phyloP scores from a whole-genome alignment of 2,797 vertebrate species.

The Acestrorhynchus altus region DNA sequence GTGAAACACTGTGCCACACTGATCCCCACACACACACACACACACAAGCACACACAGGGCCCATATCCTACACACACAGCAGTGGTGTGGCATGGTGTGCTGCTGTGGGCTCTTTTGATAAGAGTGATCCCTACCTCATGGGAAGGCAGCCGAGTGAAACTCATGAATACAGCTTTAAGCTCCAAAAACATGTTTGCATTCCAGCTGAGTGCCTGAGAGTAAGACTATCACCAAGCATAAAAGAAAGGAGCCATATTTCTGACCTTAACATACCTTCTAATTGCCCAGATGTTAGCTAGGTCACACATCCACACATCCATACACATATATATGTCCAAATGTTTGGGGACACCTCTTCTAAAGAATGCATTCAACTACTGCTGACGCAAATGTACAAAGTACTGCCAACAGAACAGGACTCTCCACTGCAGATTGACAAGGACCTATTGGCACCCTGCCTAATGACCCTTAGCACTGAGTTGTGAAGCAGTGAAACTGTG shows the following conservation, averaged over 20 bases:
- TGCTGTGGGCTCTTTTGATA: conserved; percentile 62
- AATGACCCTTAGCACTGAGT: no score
- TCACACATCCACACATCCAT: background rate
- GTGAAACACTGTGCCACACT: conserved; percentile 42
- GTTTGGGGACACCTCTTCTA: no score
- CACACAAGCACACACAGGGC: no score
- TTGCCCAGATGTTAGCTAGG: background rate
- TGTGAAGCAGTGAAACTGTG: no score
- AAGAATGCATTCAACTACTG: no score
- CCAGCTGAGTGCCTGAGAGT: conserved; percentile 49
- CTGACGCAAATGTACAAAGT: no score
- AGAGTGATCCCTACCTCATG: conserved; percentile 59
- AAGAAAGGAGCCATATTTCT: conserved; percentile 6
- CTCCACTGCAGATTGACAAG: no score
- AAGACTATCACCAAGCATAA: conserved; percentile 40
- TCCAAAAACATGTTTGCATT: conserved; percentile 59
- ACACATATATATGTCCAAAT: no score
- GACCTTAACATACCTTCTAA: conserved; percentile 27
- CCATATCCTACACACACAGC: conserved; percentile 32
- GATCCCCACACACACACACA: conserved; percentile 43
- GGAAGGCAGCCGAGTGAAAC: conserved; percentile 58
- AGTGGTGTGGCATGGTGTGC: conserved; percentile 38
- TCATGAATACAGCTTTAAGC: conserved; percentile 70
- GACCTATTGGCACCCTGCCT: no score
- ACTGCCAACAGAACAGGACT: no score